Conservation (phyloP, 2,797 vertebrate species). For the Gila robusta region DNA sequence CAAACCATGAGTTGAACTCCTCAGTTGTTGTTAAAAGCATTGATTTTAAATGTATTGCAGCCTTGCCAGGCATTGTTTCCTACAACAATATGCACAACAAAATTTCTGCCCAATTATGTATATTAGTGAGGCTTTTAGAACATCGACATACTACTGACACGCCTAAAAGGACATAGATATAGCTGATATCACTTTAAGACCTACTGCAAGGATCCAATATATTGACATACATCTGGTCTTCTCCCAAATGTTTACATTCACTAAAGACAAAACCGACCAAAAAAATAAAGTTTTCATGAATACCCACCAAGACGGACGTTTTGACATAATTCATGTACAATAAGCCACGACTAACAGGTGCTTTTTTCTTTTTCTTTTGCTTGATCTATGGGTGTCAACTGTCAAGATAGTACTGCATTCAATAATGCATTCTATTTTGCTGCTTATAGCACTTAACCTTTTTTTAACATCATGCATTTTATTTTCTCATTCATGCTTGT, state of each 20-base stretch:
- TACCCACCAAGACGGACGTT: neutral
- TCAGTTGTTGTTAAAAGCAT: slow-evolving; percentile 3
- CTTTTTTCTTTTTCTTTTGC: neutral
- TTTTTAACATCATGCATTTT: neutral
- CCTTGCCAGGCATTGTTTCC: neutral
- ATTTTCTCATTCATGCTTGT: slow-evolving; percentile 6
- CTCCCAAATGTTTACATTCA: neutral
- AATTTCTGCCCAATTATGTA: neutral
- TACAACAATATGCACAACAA: neutral
- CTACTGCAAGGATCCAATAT: neutral
- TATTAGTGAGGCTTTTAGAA: neutral
- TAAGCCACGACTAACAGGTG: neutral
- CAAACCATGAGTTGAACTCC: slow-evolving; percentile 26
- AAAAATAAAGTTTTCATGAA: neutral
- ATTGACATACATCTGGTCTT: neutral
- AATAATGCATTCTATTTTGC: neutral
- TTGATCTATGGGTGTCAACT: neutral
- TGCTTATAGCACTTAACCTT: neutral
- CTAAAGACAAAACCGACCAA: neutral
- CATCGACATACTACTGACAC: neutral
- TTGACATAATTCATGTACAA: neutral
- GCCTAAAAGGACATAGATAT: neutral
- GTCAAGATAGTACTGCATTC: neutral
- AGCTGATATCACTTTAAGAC: neutral
- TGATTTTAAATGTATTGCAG: slow-evolving; percentile 23